Evolutionary conservation across 2,888 invertebrate species (phyloP).

Genomic region (Colostygia pectinataria): DNA sequence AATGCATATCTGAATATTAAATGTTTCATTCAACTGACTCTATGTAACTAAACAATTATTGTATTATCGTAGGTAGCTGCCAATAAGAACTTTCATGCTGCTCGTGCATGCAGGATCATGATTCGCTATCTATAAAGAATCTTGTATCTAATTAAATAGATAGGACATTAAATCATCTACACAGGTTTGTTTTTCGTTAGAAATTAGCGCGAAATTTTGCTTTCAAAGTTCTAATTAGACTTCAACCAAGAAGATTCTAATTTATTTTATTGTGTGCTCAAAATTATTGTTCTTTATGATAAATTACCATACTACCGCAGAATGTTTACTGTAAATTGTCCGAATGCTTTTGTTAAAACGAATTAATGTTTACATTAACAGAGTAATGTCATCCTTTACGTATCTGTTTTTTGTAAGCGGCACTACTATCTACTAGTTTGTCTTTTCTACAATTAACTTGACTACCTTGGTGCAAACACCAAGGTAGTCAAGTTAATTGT

Average conservation of each 20-base stretch:
- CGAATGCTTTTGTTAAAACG: constrained; percentile 32
- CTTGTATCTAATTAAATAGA: too few relatives aligned
- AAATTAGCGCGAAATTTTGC: constrained; percentile 1
- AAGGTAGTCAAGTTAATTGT: constrained; percentile 27
- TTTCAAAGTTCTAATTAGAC: constrained; percentile 27
- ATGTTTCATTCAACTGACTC: too few relatives aligned
- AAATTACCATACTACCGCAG: constrained; percentile 30
- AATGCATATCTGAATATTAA: too few relatives aligned
- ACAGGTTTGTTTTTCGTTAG: constrained; percentile 5
- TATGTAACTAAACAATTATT: too few relatives aligned
- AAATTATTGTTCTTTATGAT: constrained; percentile 31
- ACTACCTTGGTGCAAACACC: constrained; percentile 29
- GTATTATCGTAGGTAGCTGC: too few relatives aligned
- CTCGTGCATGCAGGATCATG: too few relatives aligned
- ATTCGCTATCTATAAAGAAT: background rate
- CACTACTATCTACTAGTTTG: constrained; percentile 6
- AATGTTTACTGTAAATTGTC: constrained; percentile 31
- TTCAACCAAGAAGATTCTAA: constrained; percentile 29
- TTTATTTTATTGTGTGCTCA: constrained; percentile 24
- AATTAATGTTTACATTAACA: constrained; percentile 29
- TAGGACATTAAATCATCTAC: too few relatives aligned
- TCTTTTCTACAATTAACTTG: constrained; percentile 18
- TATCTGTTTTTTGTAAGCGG: constrained; percentile 22
- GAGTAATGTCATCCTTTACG: constrained; percentile 21
- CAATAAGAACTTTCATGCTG: too few relatives aligned